Evolutionary conservation across 1,140 invertebrate genomes (phyloP).

Genomic region (Apolygus lucorum): DNA sequence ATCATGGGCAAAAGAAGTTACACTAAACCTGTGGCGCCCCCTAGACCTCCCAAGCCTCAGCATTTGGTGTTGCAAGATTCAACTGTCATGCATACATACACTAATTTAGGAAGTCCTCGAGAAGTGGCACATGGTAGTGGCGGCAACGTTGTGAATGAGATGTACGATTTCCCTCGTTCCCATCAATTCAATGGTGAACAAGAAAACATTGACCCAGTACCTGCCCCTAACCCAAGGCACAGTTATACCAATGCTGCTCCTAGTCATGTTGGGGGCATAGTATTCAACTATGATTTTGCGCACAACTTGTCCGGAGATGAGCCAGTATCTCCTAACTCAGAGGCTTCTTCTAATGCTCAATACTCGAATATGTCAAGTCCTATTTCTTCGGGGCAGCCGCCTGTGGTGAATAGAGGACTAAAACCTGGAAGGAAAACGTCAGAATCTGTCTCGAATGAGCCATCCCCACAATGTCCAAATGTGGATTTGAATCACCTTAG

Average conservation of each 20-base stretch:
- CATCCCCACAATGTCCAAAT: constrained; percentile 42
- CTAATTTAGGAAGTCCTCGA: constrained; percentile 32
- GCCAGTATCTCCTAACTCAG: constrained; percentile 45
- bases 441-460: constrained; percentile 40
- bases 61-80: constrained; percentile 43
- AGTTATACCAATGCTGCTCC: constrained; percentile 65
- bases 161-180: constrained; percentile 62
- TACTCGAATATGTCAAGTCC: constrained; percentile 51
- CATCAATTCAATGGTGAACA: constrained; percentile 45
- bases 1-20: constrained; percentile 48
- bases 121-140: constrained; percentile 11
- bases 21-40: constrained; percentile 45
- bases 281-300: constrained; percentile 50
- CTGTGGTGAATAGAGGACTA: constrained; percentile 63
- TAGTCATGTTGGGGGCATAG: constrained; percentile 42
- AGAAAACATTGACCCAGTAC: constrained; percentile 27
- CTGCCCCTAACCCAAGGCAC: constrained; percentile 42
- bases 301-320: constrained; percentile 37
- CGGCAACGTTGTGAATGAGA: constrained; percentile 47
- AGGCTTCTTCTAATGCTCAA: constrained; percentile 39
- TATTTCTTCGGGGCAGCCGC: constrained; percentile 43
- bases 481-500: constrained; percentile 41
- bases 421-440: constrained; percentile 61
- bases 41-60: constrained; percentile 67
- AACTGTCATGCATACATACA: constrained; percentile 35